Percentiles rank a stretch among this genome's conserved stretches.
Conservation (phyloP, 2,888 invertebrate species). For the Noctuana brunneofusca region DNA sequence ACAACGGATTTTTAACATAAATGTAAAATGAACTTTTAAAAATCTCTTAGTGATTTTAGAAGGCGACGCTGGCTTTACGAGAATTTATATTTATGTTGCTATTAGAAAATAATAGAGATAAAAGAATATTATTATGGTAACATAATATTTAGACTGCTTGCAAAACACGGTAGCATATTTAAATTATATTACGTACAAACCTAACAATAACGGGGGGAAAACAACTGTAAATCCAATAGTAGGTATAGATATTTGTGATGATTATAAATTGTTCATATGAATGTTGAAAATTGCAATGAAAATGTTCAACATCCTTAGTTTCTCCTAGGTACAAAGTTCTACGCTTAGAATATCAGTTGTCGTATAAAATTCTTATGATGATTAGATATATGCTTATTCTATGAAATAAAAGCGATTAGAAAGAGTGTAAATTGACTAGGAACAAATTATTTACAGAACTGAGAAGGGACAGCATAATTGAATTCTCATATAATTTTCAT, state of each 20-base stretch:
- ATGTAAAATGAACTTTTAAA: too few relatives aligned
- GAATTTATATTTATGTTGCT: neutral
- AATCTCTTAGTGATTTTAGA: too few relatives aligned
- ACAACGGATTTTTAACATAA: neutral
- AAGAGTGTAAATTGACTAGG: slow-evolving; percentile 33
- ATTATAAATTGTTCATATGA: neutral
- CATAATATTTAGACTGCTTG: too few relatives aligned
- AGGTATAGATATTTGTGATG: neutral
- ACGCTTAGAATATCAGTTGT: slow-evolving; percentile 10
- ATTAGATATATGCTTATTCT: slow-evolving; percentile 25
- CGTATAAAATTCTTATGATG: slow-evolving; percentile 28
- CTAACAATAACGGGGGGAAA: too few relatives aligned
- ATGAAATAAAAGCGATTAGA: slow-evolving; percentile 26
- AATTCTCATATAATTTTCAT: slow-evolving; percentile 19
- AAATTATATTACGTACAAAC: too few relatives aligned
- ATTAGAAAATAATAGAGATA: neutral
- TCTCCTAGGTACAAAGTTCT: neutral
- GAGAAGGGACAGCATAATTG: slow-evolving; percentile 31
- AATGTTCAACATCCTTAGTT: neutral
- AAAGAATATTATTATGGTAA: neutral
- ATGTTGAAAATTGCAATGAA: neutral
- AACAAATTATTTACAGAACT: slow-evolving; percentile 32
- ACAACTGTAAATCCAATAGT: too few relatives aligned
- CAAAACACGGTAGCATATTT: too few relatives aligned
- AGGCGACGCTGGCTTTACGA: too few relatives aligned